These are phyloP conservation scores for Saimiri boliviensis DNA, from an alignment of 2,113 vertebrate genomes.

Conservation along the genomic window DNA sequence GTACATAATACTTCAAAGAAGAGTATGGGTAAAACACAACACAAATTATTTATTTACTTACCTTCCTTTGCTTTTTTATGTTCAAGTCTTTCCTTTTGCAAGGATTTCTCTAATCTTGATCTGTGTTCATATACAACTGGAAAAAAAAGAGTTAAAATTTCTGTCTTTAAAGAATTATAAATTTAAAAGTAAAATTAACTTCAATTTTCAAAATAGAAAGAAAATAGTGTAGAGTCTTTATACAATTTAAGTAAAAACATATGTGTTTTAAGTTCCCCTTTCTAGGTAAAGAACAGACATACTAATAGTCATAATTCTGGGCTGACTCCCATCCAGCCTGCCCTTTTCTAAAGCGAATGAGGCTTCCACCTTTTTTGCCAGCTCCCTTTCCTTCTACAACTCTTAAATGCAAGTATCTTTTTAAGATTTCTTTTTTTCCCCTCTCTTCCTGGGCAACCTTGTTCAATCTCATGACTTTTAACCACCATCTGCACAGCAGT, in stretches of 20 bases:
- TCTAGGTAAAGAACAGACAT: background rate
- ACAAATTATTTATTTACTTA: slow-evolving; percentile 74
- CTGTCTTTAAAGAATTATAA: background rate
- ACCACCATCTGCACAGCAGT: too few relatives aligned
- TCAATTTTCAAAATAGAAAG: background rate
- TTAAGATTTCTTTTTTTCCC: background rate
- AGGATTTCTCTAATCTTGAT: slow-evolving; percentile 97
- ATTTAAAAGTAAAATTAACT: background rate
- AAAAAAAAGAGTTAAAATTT: slow-evolving; percentile 55
- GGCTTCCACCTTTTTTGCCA: background rate
- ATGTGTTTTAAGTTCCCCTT: background rate
- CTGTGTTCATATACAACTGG: slow-evolving; percentile 98
- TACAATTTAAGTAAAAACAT: background rate
- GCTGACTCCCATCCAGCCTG: background rate
- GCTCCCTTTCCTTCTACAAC: background rate
- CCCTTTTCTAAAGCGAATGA: background rate
- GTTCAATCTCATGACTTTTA: background rate
- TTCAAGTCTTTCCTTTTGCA: slow-evolving; percentile 97
- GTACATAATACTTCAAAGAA: background rate
- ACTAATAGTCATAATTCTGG: background rate
- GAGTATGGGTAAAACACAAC: background rate
- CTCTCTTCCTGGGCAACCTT: background rate
- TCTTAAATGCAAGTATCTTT: background rate
- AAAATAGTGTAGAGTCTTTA: background rate
- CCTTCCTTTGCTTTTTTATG: slow-evolving; percentile 99